These are phyloP conservation scores for Branchinecta sandiegonensis DNA, from an alignment of 2,888 invertebrate genomes.

Conservation along the genomic window DNA sequence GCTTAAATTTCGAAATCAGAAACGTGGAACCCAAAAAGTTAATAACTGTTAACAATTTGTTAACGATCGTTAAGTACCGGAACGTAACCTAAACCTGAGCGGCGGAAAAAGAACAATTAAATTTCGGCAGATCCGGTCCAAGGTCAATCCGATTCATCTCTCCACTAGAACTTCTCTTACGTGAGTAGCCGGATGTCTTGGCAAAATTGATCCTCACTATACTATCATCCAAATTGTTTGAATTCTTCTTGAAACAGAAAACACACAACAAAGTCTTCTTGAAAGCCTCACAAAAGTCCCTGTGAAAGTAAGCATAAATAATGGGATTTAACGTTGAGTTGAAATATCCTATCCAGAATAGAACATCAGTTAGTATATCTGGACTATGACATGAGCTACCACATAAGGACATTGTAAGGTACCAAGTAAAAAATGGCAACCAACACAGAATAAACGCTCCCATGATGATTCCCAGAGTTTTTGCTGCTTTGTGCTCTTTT, in stretches of 20 bases:
- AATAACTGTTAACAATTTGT: too few relatives aligned
- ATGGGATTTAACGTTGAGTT: conserved; percentile 94
- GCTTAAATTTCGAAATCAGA: too few relatives aligned
- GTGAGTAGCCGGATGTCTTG: too few relatives aligned
- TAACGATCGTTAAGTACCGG: too few relatives aligned
- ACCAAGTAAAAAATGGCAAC: conserved; percentile 93
- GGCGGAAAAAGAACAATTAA: background rate
- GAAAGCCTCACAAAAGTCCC: conserved; percentile 95
- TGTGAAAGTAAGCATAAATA: conserved; percentile 81
- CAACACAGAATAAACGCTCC: conserved; percentile 90
- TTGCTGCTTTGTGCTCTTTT: conserved; percentile 82
- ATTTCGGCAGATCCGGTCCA: too few relatives aligned
- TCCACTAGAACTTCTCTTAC: too few relatives aligned
- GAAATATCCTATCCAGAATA: conserved; percentile 98
- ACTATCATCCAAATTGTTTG: background rate
- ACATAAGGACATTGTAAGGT: conserved; percentile 72
- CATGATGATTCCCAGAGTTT: conserved; percentile 93
- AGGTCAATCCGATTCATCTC: too few relatives aligned
- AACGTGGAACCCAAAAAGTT: too few relatives aligned
- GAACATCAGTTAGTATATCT: conserved; percentile 66
- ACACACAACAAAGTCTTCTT: conserved; percentile 76
- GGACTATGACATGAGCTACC: conserved; percentile 64
- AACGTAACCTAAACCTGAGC: background rate
- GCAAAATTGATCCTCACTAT: conserved; percentile 9
- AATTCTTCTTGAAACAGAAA: conserved; percentile 45